These are phyloP conservation scores for Mythimna lalbum DNA, from an alignment of 2,888 invertebrate genomes.

Conservation along the genomic window DNA sequence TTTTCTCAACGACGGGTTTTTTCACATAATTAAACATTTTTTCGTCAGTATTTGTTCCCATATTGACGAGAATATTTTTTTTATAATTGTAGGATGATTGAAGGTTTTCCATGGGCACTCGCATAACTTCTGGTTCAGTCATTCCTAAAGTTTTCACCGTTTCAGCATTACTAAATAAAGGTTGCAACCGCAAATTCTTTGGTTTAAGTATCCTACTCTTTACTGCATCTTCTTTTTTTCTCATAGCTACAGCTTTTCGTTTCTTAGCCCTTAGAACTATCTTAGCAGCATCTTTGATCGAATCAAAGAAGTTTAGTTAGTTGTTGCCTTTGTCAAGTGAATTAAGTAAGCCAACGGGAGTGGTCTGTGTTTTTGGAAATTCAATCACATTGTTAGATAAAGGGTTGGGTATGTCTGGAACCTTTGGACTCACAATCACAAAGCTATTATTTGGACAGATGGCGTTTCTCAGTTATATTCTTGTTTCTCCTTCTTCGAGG, in stretches of 20 bases:
- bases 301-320: slow-evolving; percentile 87
- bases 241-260: slow-evolving; percentile 87
- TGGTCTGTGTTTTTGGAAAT: slow-evolving; percentile 62
- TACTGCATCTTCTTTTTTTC: slow-evolving; percentile 88
- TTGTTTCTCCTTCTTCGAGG: slow-evolving; percentile 92
- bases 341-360: slow-evolving; percentile 49
- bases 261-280: slow-evolving; percentile 90
- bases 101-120: slow-evolving; percentile 73
- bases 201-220: slow-evolving; percentile 88
- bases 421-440: slow-evolving; percentile 88
- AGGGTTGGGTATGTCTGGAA: slow-evolving; percentile 81
- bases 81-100: slow-evolving; percentile 87
- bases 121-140: slow-evolving; percentile 75
- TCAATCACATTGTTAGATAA: slow-evolving; percentile 75
- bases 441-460: slow-evolving; percentile 87
- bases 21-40: slow-evolving; percentile 56
- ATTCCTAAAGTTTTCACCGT: slow-evolving; percentile 88
- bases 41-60: slow-evolving; percentile 79
- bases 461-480: slow-evolving; percentile 93
- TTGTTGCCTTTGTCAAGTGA: slow-evolving; percentile 65
- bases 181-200: slow-evolving; percentile 85
- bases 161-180: slow-evolving; percentile 90
- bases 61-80: slow-evolving; percentile 92
- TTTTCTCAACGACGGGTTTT: slow-evolving; percentile 55
- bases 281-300: slow-evolving; percentile 91